Evolutionary conservation across 1,140 invertebrate genomes (phyloP), one percentile per base, ranked within the genome.

Genomic region (Bilobella aurantiaca): DNA sequence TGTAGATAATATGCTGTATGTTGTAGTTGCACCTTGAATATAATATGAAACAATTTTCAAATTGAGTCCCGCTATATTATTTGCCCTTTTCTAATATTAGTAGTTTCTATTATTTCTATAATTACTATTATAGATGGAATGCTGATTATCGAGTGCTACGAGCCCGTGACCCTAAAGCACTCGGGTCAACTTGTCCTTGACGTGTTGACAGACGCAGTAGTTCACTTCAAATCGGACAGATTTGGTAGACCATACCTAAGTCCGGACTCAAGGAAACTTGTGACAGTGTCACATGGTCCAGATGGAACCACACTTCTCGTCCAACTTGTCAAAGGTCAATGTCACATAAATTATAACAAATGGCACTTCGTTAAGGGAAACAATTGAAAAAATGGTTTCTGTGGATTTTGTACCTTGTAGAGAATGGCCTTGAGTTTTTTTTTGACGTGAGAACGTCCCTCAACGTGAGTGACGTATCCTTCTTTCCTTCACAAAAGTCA

Each of bases 361-460:
- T 34, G 28, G 27, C 8, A 8, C 37, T 42, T 42, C 37, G 37
- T n/a, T n/a, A n/a, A n/a, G 8, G 37, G n/a, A 42, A 42, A 42
- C 37, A n/a, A 12, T 42, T 42, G 37, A 42, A 12, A 42, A 57
- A 57, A 14, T 8, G 21, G 28, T 27, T 21, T 2, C 66, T 57
- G n/a, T 66, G 27, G 29, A 59, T 63, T 2, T 42, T 62, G 42
- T 23, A 62, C 12, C 5, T 62, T 78, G 5, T 72, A 86, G 85
- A 82, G 46, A 79, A 77, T 68, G 86, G 85, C 57, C 73, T 90
- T 30, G 81, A 83, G 68, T 88, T 89, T 74, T 77, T 81, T 12
- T 89, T 88, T 77, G 88, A 90, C 74, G 87, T 90, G 23, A 87
- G 86, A 76, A 88, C 88, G 3, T 87, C 85, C 2, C 77, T 88